A percentile compares a stretch with the other conserved stretches of the same genome.
phyloP scores from a whole-genome alignment of 2,113 vertebrate genomes.

The Pteronura brasiliensis region DNA sequence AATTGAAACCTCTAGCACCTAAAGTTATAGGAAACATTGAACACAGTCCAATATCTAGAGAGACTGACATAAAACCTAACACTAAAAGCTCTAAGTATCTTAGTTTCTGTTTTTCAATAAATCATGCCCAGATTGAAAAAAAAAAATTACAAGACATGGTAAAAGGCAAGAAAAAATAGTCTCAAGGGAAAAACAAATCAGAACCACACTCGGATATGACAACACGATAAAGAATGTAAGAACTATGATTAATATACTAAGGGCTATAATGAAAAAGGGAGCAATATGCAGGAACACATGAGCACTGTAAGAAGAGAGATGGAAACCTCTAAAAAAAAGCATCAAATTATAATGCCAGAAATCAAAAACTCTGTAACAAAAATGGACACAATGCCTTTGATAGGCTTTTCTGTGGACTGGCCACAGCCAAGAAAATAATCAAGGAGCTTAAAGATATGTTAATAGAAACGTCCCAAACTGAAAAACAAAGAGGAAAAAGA shows the following conservation, averaged over 20 bases:
- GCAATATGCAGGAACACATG: background rate
- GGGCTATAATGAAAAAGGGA: background rate
- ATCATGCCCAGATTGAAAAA: background rate
- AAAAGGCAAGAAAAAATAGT: background rate
- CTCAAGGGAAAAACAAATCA: background rate
- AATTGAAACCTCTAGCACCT: background rate
- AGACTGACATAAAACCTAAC: background rate
- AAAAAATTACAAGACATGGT: background rate
- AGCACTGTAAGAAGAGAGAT: background rate
- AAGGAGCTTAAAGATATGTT: background rate
- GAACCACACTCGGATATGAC: background rate
- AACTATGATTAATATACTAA: background rate
- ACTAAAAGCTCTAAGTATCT: background rate
- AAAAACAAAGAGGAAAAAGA: background rate
- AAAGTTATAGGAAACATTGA: background rate
- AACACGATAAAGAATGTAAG: background rate
- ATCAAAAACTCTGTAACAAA: background rate
- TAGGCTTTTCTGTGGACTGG: background rate
- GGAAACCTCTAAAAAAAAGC: background rate
- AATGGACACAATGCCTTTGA: background rate
- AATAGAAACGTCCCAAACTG: background rate
- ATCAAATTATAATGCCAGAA: background rate
- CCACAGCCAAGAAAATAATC: background rate
- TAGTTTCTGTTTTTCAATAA: background rate
- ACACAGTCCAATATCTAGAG: background rate